Evolutionary conservation across 1,140 invertebrate species (phyloP).

Genomic region (Mylabris phalerata): DNA sequence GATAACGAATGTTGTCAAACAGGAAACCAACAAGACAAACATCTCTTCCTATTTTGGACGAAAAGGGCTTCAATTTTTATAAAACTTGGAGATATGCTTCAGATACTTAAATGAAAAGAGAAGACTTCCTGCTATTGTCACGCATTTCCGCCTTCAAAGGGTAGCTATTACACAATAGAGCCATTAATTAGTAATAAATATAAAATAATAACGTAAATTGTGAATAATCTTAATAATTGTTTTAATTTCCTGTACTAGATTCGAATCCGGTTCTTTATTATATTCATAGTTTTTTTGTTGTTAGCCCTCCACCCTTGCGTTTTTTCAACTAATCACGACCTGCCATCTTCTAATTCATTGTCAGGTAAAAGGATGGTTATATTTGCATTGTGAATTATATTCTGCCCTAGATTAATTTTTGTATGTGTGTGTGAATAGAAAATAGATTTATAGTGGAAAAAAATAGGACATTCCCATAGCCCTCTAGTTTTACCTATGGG

Average conservation of each 20-base stretch:
- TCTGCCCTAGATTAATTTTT: constrained; percentile 5
- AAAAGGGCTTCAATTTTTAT: neutral
- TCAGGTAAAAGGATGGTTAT: constrained; percentile 12
- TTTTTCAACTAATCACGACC: constrained; percentile 8
- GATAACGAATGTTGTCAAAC: too few relatives aligned
- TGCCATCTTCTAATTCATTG: neutral
- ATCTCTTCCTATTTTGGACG: neutral
- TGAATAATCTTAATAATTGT: neutral
- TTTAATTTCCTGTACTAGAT: neutral
- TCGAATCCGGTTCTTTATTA: neutral
- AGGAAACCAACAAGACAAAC: too few relatives aligned
- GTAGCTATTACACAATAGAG: neutral
- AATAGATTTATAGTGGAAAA: neutral
- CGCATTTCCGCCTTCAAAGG: constrained; percentile 9
- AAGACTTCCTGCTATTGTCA: constrained; percentile 11
- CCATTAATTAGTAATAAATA: neutral
- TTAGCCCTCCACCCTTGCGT: neutral
- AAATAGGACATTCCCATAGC: constrained; percentile 20
- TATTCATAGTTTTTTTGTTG: neutral
- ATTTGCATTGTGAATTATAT: constrained; percentile 15
- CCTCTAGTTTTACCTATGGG: neutral
- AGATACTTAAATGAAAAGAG: constrained; percentile 2
- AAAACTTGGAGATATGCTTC: constrained; percentile 9
- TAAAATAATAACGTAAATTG: neutral
- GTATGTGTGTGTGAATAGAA: too few relatives aligned